Conservation (phyloP, 2,113 vertebrate species). For the Bufo bufo region DNA sequence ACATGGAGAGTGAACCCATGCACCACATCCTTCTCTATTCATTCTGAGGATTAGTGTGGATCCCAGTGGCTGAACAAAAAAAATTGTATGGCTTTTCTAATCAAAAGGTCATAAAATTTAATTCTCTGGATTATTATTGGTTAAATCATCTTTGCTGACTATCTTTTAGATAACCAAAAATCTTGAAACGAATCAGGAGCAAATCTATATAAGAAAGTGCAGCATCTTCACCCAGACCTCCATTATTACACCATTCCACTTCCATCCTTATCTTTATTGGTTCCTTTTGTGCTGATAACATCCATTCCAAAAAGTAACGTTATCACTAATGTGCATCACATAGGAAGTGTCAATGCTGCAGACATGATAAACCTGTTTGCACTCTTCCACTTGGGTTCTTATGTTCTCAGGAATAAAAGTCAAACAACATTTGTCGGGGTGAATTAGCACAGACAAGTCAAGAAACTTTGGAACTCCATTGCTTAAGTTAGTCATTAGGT, state of each 20-base stretch:
- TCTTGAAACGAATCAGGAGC: too few species aligned
- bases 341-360: background rate
- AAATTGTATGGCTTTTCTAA: background rate
- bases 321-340: background rate
- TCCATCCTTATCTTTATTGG: conserved; percentile 11
- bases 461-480: background rate
- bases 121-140: too few species aligned
- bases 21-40: background rate
- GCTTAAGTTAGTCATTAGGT: background rate
- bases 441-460: conserved; percentile 11
- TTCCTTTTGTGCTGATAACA: background rate
- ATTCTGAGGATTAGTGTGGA: background rate
- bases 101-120: background rate
- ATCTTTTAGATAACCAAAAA: too few species aligned
- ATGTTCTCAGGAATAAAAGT: background rate
- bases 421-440: conserved; percentile 12
- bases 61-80: background rate
- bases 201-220: background rate
- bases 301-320: background rate
- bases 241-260: background rate
- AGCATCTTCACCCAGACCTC: background rate
- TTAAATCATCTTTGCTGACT: too few species aligned
- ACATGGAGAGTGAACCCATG: too few species aligned
- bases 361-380: background rate
- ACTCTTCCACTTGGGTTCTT: background rate